phyloP scores from a whole-genome alignment of 2,797 vertebrate species.

The Gallirallus australis region DNA sequence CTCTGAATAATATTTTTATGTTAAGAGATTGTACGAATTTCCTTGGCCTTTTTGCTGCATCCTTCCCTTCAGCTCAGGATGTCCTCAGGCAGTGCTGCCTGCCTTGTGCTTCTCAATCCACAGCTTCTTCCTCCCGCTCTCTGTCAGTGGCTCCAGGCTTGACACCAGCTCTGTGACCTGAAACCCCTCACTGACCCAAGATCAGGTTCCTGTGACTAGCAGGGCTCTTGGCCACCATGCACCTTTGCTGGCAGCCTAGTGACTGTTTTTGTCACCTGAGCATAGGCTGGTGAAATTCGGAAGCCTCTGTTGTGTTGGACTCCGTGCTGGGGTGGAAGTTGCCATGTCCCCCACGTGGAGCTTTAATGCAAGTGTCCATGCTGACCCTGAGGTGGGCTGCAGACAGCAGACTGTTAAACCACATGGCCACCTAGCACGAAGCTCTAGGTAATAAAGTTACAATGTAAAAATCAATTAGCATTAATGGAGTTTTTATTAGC shows the following conservation, averaged over 20 bases:
- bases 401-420: neutral
- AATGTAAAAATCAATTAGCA: conserved; percentile 44
- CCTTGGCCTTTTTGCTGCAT: neutral
- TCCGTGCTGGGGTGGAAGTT: neutral
- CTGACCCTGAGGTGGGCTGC: neutral
- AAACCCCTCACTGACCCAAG: accelerated
- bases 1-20: neutral
- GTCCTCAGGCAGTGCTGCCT: neutral
- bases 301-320: neutral
- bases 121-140: neutral
- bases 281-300: neutral
- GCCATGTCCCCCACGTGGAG: neutral
- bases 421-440: neutral
- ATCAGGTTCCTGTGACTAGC: neutral
- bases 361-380: neutral
- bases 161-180: neutral
- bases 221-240: neutral
- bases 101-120: neutral
- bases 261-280: neutral
- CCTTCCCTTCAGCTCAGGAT: neutral
- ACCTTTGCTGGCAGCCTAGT: neutral
- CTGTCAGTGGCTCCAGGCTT: neutral
- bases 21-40: neutral
- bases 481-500: conserved; percentile 36
- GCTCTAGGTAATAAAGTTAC: conserved; percentile 9